Percentiles rank a stretch among this genome's conserved stretches.
Evolutionary conservation across 1,140 invertebrate species (phyloP).

Genomic region (Ceratitis capitata): DNA sequence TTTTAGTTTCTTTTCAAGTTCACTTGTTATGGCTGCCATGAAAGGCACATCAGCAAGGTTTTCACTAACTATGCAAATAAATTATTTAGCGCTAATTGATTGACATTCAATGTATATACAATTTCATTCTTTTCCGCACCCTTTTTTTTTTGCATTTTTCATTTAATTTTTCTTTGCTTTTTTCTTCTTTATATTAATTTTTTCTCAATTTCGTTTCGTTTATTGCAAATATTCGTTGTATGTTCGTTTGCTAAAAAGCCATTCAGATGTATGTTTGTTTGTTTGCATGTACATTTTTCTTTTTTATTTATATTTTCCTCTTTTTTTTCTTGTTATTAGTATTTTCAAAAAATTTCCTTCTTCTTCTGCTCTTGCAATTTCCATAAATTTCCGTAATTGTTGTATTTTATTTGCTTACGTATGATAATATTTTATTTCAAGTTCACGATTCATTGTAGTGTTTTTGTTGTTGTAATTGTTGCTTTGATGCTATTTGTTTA

Average conservation of each 20-base stretch:
- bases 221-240: background rate
- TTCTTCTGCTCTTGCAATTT: background rate
- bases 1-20: no score
- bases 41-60: background rate
- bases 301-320: background rate
- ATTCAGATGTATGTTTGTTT: background rate
- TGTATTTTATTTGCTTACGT: background rate
- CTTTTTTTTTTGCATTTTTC: no score
- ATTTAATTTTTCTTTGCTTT: no score
- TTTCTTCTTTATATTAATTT: background rate
- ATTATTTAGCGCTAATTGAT: no score
- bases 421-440: background rate
- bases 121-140: background rate
- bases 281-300: background rate
- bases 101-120: no score
- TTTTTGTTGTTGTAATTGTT: background rate
- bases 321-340: background rate
- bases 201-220: background rate
- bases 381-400: constrained; percentile 5
- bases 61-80: background rate
- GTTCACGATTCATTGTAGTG: background rate
- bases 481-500: background rate
- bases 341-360: constrained; percentile 1
- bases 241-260: background rate
- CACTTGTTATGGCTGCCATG: background rate